Conservation (phyloP, 2,797 vertebrate species). For the Falco berigora region DNA sequence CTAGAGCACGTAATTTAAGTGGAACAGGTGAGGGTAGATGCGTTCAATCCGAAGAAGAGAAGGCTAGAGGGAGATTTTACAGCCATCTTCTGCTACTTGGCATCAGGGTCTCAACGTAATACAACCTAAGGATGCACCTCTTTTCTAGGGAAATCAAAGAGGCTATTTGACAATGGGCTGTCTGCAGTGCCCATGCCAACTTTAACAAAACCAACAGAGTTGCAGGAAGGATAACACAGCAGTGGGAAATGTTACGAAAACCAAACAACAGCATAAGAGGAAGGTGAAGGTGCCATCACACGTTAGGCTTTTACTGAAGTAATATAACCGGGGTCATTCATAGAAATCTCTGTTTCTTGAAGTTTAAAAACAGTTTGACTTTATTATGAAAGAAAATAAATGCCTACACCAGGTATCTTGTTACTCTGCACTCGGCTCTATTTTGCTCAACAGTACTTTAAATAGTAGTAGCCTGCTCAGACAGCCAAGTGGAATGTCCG, state of each 20-base stretch:
- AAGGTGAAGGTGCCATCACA: neutral
- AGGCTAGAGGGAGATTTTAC: neutral
- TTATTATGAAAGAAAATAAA: neutral
- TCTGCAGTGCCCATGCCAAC: neutral
- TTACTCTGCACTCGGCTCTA: neutral
- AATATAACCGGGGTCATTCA: neutral
- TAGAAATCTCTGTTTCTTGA: neutral
- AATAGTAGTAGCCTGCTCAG: slow-evolving; percentile 46
- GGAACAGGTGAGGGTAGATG: neutral
- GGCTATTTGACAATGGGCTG: neutral
- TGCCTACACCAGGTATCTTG: neutral
- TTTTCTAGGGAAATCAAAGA: neutral
- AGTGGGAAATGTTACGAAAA: neutral
- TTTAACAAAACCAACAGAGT: neutral
- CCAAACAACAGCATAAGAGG: neutral
- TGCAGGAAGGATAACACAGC: neutral
- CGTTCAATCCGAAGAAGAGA: neutral
- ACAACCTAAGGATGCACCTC: neutral
- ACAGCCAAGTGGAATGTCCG: slow-evolving; percentile 69
- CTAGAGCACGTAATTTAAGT: neutral
- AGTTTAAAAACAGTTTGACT: neutral
- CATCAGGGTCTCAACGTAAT: neutral
- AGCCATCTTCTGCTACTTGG: neutral
- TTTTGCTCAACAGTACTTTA: neutral
- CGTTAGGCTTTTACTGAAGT: neutral